Evolutionary conservation across 2,797 vertebrate genomes (phyloP), one percentile per base, ranked within the genome.

Genomic region (Coluber constrictor): DNA sequence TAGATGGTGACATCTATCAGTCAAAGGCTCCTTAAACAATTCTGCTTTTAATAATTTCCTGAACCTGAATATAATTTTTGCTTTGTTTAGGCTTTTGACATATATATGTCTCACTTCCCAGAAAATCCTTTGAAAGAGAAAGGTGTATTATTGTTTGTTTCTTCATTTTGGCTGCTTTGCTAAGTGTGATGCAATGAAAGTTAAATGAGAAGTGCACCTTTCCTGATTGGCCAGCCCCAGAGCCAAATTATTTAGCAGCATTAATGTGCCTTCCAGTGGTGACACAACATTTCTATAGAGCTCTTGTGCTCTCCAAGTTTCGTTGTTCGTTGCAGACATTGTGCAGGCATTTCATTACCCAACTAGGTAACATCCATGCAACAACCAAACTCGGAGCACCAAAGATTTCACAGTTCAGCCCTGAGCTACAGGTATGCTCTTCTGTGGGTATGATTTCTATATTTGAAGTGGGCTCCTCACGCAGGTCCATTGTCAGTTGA

Each of bases 71-170:
- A 37, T 43, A 86, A 37, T 66, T 90, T 83, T 54, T 89, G 27
- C 87, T 47, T 7, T n/a, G 32, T 60, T 89, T 23, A 86, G 91
- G 20, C 4, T 95, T 57, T 95, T 93, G 91, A 88, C 57, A 79
- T 13, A 43, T 61, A 55, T 25, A 5, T 88, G 0, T 94, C 43
- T 94, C 18, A 88, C 8, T 86, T 51, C 23, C 32, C 6, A 74
- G 18, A 16, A 86, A 60, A 59, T 51, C 0, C n/a, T 70, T 5
- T 8, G 9, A 11, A 54, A 6, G 13, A 16, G 51, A 12, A 23
- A 87, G 7, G 57, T 23, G 29, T 7, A 0, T n/a, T 94, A 0
- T 56, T 86, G 56, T 90, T 90, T n/a, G 51, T 8, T 89, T 94
- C 54, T 90, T 56, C 70, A 12, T 70, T 23, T 23, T 57, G 5